Evolutionary conservation across 2,797 vertebrate species (phyloP).

Genomic region (Melanotaenia boesemani): DNA sequence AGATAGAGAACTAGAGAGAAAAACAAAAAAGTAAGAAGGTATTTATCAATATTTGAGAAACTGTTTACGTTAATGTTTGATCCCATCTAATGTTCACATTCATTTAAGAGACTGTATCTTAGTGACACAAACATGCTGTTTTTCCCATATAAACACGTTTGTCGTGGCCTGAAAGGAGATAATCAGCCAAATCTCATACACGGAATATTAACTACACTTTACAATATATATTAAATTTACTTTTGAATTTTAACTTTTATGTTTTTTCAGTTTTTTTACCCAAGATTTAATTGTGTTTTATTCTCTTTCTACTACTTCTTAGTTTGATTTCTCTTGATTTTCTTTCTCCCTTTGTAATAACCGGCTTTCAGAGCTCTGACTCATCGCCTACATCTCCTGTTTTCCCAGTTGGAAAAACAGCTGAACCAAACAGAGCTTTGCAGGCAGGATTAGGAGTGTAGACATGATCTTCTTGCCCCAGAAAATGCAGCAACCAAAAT

Average conservation of each 20-base stretch:
- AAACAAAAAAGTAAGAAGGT: not conserved
- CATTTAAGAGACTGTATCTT: too few species aligned
- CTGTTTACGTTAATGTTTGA: not conserved
- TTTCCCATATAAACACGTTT: not conserved
- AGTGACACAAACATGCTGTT: not conserved
- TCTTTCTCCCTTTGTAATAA: not conserved
- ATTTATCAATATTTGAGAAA: not conserved
- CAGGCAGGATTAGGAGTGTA: not conserved
- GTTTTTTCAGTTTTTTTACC: not conserved
- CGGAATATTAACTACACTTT: not conserved
- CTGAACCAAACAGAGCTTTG: not conserved
- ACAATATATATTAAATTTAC: not conserved
- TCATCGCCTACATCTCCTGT: not conserved
- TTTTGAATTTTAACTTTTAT: not conserved
- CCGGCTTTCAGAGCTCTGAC: not conserved
- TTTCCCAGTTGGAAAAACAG: slow-evolving; percentile 2
- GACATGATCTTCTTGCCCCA: not conserved
- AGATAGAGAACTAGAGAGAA: not conserved
- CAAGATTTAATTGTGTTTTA: not conserved
- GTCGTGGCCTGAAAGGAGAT: not conserved
- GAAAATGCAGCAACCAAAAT: not conserved
- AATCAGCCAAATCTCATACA: not conserved
- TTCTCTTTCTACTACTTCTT: not conserved
- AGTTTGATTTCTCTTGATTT: not conserved
- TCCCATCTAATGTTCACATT: too few species aligned